Evolutionary conservation across 2,113 vertebrate genomes (phyloP), one percentile per base, ranked within the genome.

Genomic region (Gila orcuttii): DNA sequence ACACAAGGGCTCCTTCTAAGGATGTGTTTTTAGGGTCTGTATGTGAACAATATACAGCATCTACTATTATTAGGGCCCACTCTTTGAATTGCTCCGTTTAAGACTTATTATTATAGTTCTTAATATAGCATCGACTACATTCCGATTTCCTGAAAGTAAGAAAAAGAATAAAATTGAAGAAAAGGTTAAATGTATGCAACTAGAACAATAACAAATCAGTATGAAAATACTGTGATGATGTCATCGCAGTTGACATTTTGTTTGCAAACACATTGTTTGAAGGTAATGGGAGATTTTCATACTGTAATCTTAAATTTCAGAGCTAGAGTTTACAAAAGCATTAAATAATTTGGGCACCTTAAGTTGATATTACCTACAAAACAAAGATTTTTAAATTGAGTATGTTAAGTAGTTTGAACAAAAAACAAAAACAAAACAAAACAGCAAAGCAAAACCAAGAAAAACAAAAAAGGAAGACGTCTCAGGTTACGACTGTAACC

Each of bases 11-110:
- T 11, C 36, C 28, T 45, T 74, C 57, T 66, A 82, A 84, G 82
- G 68, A 85, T 47, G 82, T 64, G 71, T 81, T 85, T 68, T 33
- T 64, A 50, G 69, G 28, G 19, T 25, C 10, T 62, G 71, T 69
- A 17, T 77, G 36, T 69, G 25, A 73, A 79, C 13, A 74, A 60
- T 62, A 19, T 17, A 36, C 68, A 71, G 6, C 9, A 11, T 39
- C 1, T 10, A 23, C 31, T 71, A 39, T 71, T 71, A 71, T 52
- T 52, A 52, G 50, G 50, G 13, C 47, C 47, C 2, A 17, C 15
- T 52, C 50, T 52, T 52, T 15, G 50, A 52, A 52, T 52, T 52
- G 15, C 4, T 52, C 15, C 1, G 15, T 52, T 52, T 52, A 6
- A 17, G 4, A 52, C 50, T 3, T 52, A 17, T 17, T 52, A 17